Conservation (phyloP, 2,888 invertebrate species). For the Prenolepis imparis region DNA sequence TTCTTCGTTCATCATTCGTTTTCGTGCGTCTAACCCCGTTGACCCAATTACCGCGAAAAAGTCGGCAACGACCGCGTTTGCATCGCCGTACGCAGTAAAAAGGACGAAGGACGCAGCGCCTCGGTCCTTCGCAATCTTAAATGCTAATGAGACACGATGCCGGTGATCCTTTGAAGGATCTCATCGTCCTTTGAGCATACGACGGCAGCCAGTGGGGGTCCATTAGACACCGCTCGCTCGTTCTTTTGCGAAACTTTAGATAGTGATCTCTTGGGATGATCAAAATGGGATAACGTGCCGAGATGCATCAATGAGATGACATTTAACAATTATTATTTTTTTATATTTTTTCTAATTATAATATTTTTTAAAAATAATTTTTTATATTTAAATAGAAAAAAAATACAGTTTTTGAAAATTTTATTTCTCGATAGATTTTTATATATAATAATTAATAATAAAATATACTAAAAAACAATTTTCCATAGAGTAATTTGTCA, state of each 20-base stretch:
- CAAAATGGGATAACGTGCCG: slow-evolving; percentile 46
- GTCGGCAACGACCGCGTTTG: slow-evolving; percentile 37
- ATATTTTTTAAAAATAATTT: background rate
- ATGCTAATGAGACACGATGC: slow-evolving; percentile 79
- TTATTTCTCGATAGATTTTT: background rate
- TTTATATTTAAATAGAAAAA: background rate
- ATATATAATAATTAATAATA: background rate
- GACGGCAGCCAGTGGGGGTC: slow-evolving; percentile 66
- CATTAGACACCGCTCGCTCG: slow-evolving; percentile 73
- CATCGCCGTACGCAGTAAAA: slow-evolving; percentile 51
- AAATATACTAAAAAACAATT: background rate
- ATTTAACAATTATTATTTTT: background rate
- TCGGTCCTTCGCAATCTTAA: slow-evolving; percentile 74
- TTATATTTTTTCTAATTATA: background rate
- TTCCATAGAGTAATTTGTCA: no score
- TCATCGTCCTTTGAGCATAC: slow-evolving; percentile 76
- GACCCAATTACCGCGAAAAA: slow-evolving; percentile 75
- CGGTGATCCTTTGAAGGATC: slow-evolving; percentile 78
- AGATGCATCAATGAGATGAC: background rate
- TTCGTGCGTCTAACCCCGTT: slow-evolving; percentile 62
- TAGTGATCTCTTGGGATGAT: slow-evolving; percentile 66
- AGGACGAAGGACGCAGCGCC: slow-evolving; percentile 19
- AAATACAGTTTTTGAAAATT: background rate
- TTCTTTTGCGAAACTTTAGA: slow-evolving; percentile 71
- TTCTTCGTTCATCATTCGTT: slow-evolving; percentile 51